Conservation (phyloP, 1,140 invertebrate species). For the Pogonomyrmex barbatus region DNA sequence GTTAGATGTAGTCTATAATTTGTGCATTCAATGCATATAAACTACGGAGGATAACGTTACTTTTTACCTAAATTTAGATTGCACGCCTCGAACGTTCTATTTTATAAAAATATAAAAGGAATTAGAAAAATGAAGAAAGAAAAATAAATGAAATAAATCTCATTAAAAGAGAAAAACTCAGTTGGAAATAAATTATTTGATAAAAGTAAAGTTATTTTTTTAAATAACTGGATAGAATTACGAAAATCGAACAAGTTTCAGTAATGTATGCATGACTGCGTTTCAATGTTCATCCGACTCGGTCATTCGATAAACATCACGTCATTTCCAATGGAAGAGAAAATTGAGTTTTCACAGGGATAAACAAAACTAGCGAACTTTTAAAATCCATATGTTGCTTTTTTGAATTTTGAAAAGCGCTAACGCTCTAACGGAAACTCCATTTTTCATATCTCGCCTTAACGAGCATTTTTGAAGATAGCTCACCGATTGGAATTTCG, state of each 20-base stretch:
- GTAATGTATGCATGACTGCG: constrained; percentile 20
- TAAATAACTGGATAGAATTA: constrained; percentile 22
- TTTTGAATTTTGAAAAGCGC: constrained; percentile 44
- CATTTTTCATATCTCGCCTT: constrained; percentile 50
- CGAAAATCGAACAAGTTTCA: constrained; percentile 34
- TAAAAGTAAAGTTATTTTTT: constrained; percentile 18
- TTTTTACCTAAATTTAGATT: neutral
- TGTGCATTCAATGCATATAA: neutral
- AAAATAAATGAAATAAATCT: constrained; percentile 1
- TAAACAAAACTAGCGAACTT: constrained; percentile 44
- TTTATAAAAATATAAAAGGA: neutral
- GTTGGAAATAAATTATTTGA: constrained; percentile 1
- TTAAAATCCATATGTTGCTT: constrained; percentile 51
- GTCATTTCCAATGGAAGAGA: constrained; percentile 36
- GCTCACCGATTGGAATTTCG: constrained; percentile 28
- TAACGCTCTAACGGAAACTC: constrained; percentile 44
- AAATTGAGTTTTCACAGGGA: constrained; percentile 44
- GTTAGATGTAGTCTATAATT: neutral
- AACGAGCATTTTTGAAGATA: constrained; percentile 44
- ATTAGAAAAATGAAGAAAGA: neutral
- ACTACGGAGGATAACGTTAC: neutral
- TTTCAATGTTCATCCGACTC: constrained; percentile 30
- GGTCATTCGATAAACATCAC: constrained; percentile 49
- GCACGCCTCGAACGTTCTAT: neutral
- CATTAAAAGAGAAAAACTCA: neutral